Conservation (phyloP, 2,888 invertebrate genomes). For the Drosophila borborema region DNA sequence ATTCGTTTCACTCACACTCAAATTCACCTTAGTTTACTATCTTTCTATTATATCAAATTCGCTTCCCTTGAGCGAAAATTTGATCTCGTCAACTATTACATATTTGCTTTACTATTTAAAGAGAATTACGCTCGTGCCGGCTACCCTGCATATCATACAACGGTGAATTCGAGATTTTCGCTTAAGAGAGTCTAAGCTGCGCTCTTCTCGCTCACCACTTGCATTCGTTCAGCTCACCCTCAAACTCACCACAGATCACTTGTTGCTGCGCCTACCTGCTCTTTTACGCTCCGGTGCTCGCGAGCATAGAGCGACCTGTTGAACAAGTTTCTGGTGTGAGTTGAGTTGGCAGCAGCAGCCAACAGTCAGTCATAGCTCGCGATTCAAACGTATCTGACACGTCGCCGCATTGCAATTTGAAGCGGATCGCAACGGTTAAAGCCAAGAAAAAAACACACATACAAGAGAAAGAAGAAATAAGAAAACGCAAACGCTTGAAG, state of each 20-base stretch:
- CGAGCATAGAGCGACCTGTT: conserved; percentile 54
- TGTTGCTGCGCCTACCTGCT: conserved; percentile 25
- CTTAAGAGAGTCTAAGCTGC: conserved; percentile 8
- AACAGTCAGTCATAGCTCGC: conserved; percentile 76
- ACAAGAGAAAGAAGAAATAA: conserved; percentile 38
- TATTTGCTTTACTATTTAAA: background rate
- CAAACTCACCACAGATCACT: conserved; percentile 7
- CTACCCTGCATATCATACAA: conserved; percentile 39
- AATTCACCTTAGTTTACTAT: background rate
- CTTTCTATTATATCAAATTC: background rate
- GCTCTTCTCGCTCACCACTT: conserved; percentile 3
- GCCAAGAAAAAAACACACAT: conserved; percentile 40
- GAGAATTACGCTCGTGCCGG: background rate
- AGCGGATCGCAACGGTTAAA: conserved; percentile 56
- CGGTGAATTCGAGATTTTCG: conserved; percentile 48
- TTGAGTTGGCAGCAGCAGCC: conserved; percentile 63
- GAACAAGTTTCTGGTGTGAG: conserved; percentile 65
- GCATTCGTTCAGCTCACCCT: background rate
- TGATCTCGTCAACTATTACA: background rate
- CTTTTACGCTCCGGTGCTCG: conserved; percentile 49
- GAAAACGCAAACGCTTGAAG: conserved; percentile 46
- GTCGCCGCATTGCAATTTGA: conserved; percentile 66
- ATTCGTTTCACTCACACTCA: background rate
- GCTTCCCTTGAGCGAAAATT: background rate
- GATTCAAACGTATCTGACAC: conserved; percentile 82